Base-by-base conservation (phyloP, 2,888 invertebrate species). In the Cynaeus angustus region DNA sequence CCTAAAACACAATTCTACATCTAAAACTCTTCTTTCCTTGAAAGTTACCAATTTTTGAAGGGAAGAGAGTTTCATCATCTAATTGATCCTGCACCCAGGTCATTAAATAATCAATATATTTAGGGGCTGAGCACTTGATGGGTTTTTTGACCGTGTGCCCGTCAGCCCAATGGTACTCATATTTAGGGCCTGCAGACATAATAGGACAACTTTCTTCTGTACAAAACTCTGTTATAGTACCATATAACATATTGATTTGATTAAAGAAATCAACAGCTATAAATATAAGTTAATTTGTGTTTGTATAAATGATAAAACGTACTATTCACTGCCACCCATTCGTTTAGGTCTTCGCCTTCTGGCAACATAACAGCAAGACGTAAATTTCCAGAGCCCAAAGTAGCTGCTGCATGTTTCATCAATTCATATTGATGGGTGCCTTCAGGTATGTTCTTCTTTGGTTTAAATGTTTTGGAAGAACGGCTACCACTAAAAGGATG, bases 321-420 rank as follows among this genome's bases (percentile, higher is more conserved):
- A 97, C 99, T 99, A 85, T 99, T 99, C 48, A 99, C 99, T 64
- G 99, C 99, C 43, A 99, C 97, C 99, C 99, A 99, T 88, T 99
- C 99, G 83, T 99, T 99, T 74, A 98, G 90, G 87, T 99, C 99
- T 87, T 99, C 99, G 37, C 99, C 99, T 85, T 98, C 98, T 0
- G 99, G 99, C 77, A 99, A 87, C 90, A 96, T 94, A 64, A 99
- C 99, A 46, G 99, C 99, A 72, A 97, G 90, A 72, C 98, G 89
- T 75, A 99, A 88, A 88, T 99, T 99, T 16, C 98, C 99, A 50
- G 98, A 98, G 66, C 99, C 99, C 45, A 99, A 88, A 0, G 99
- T 99, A 68, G 98, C 97, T 0, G 98, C 98, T n/a, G 97, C 97
- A 89, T 97, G 98, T 87, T 98, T 96, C 98, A 98, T 98, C 85